Conservation (phyloP, 2,113 vertebrate genomes). For the Gallinago paraguaiae region DNA sequence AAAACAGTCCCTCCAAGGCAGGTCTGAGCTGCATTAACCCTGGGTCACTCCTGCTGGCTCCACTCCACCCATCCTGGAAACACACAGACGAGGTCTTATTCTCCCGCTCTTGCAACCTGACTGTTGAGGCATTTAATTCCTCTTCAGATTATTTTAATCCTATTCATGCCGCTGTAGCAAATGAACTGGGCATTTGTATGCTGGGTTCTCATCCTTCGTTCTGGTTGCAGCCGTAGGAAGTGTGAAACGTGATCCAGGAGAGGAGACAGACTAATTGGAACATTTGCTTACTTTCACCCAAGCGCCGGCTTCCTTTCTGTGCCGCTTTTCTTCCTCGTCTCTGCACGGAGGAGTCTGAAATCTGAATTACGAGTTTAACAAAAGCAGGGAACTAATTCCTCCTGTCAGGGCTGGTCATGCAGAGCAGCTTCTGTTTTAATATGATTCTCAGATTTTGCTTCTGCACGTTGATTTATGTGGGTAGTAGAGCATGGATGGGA, state of each 20-base stretch:
- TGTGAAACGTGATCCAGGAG: constrained; percentile 52
- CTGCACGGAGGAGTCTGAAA: neutral
- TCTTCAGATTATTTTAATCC: constrained; percentile 50
- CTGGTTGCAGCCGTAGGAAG: constrained; percentile 34
- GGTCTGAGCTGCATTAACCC: constrained; percentile 41
- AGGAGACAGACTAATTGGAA: constrained; percentile 35
- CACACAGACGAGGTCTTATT: constrained; percentile 27
- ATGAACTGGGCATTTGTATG: constrained; percentile 50
- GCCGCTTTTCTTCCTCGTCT: constrained; percentile 14
- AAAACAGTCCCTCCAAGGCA: constrained; percentile 8
- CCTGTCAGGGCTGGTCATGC: constrained; percentile 24
- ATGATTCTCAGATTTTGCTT: neutral
- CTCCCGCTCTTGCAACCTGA: constrained; percentile 18
- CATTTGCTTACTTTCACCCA: constrained; percentile 12
- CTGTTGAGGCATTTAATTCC: constrained; percentile 40
- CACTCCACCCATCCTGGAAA: constrained; percentile 36
- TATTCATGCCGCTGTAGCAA: constrained; percentile 25
- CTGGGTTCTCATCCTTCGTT: constrained; percentile 8
- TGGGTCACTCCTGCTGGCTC: constrained; percentile 44
- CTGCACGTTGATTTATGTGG: neutral
- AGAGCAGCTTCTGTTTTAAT: neutral
- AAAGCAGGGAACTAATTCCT: constrained; percentile 21
- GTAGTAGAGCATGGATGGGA: neutral
- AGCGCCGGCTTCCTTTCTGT: neutral
- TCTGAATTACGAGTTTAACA: constrained; percentile 37